phyloP scores from a whole-genome alignment of 2,888 invertebrate species.

The Metalampra italica region DNA sequence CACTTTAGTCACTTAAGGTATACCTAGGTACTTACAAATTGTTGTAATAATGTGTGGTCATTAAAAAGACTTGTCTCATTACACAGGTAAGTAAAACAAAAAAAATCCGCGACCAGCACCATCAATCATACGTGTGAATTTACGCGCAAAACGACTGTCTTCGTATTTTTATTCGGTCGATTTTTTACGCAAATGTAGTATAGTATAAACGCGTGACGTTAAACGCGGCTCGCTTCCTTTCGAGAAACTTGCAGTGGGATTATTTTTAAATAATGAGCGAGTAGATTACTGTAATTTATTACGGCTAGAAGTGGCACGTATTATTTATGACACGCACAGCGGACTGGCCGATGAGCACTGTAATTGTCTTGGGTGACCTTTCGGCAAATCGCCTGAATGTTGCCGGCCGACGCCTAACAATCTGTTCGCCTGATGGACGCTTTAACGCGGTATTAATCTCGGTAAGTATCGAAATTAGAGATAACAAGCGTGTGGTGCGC shows the following conservation, averaged over 20 bases:
- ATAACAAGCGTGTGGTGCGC: conserved; percentile 31
- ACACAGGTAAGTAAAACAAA: neutral
- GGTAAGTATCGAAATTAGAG: conserved; percentile 36
- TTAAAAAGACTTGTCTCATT: neutral
- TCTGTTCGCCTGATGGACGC: conserved; percentile 27
- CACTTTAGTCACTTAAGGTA: no score
- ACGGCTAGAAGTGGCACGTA: conserved; percentile 22
- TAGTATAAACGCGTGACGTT: neutral
- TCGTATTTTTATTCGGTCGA: conserved; percentile 3
- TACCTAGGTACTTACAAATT: no score
- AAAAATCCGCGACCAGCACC: neutral
- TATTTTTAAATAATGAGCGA: conserved; percentile 19
- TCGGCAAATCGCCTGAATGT: conserved; percentile 36
- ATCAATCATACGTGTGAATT: conserved; percentile 8
- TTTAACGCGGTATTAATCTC: conserved; percentile 41
- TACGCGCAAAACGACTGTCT: conserved; percentile 3
- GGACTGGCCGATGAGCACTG: conserved; percentile 19
- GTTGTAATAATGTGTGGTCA: no score
- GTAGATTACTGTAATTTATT: conserved; percentile 24
- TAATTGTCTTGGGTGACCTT: conserved; percentile 34
- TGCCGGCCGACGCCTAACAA: conserved; percentile 27
- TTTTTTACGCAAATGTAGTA: neutral
- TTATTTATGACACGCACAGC: conserved; percentile 24
- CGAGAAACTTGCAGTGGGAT: neutral
- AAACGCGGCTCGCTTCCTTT: conserved; percentile 2